These are phyloP conservation scores for Tipula helvola DNA, from an alignment of 2,888 invertebrate genomes.

Conservation along the genomic window DNA sequence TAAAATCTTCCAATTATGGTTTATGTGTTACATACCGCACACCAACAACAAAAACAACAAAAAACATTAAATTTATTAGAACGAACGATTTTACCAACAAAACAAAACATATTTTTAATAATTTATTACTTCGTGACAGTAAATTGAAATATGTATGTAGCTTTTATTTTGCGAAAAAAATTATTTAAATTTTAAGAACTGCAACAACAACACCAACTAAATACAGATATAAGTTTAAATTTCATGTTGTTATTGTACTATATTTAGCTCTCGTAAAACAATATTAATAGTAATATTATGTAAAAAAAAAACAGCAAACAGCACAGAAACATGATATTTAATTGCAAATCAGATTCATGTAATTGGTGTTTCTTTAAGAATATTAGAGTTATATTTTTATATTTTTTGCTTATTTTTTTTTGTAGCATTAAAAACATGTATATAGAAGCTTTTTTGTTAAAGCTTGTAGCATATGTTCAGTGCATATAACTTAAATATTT, in stretches of 20 bases:
- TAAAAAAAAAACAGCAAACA: not conserved
- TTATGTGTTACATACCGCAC: no score
- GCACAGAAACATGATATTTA: not conserved
- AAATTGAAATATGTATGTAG: not conserved
- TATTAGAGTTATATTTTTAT: not conserved
- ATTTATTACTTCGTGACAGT: not conserved
- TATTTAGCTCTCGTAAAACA: not conserved
- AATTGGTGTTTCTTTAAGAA: not conserved
- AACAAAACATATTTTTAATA: not conserved
- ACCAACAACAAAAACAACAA: no score
- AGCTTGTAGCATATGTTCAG: no score
- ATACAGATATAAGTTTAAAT: not conserved
- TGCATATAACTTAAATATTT: no score
- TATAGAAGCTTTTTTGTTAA: no score
- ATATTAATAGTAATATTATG: not conserved
- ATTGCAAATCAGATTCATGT: not conserved
- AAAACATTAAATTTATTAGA: not conserved
- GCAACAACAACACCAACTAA: not conserved
- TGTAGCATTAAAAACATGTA: not conserved
- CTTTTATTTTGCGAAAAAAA: not conserved
- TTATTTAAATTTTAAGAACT: not conserved
- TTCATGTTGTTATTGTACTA: not conserved
- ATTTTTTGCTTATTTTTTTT: not conserved
- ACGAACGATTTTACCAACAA: not conserved
- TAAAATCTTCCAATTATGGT: no score